Percentiles rank a stretch among this genome's conserved stretches.
Conservation (phyloP, 2,888 invertebrate species). For the Eristalis pertinax region DNA sequence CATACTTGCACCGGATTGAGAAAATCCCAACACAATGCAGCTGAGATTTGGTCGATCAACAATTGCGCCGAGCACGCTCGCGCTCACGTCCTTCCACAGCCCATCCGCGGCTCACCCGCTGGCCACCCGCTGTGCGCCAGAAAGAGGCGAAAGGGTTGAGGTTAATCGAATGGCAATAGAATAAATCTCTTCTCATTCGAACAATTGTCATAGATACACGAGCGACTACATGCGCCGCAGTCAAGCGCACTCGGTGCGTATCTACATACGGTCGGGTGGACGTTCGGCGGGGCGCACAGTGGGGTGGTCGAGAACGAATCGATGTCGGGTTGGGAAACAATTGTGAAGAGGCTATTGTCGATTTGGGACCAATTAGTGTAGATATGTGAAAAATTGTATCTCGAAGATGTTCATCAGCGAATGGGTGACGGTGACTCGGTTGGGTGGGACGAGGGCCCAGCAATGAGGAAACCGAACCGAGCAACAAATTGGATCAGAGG, state of each 20-base stretch:
- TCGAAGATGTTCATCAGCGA: conserved; percentile 21
- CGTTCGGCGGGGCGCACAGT: background rate
- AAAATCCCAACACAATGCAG: conserved; percentile 34
- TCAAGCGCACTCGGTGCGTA: background rate
- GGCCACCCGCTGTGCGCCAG: background rate
- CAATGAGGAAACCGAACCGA: conserved; percentile 39
- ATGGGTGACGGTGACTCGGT: background rate
- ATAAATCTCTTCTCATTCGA: conserved; percentile 65
- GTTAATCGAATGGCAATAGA: conserved; percentile 71
- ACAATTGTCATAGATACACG: conserved; percentile 62
- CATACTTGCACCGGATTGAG: conserved; percentile 9
- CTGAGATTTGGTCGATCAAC: conserved; percentile 2
- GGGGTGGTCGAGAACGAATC: conserved; percentile 13
- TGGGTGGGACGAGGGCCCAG: background rate
- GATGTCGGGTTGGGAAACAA: conserved; percentile 35
- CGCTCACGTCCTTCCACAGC: conserved; percentile 10
- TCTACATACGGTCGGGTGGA: background rate
- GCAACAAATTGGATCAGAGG: conserved; percentile 61
- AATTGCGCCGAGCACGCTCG: conserved; percentile 26
- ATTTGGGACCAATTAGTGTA: conserved; percentile 65
- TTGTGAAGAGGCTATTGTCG: conserved; percentile 35
- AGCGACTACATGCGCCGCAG: conserved; percentile 6
- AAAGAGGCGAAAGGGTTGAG: conserved; percentile 60
- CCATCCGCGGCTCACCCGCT: background rate
- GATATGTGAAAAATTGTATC: conserved; percentile 67